Evolutionary conservation across 2,113 vertebrate species (phyloP), one percentile per base, ranked within the genome.

Genomic region (Puffinus mauretanicus): DNA sequence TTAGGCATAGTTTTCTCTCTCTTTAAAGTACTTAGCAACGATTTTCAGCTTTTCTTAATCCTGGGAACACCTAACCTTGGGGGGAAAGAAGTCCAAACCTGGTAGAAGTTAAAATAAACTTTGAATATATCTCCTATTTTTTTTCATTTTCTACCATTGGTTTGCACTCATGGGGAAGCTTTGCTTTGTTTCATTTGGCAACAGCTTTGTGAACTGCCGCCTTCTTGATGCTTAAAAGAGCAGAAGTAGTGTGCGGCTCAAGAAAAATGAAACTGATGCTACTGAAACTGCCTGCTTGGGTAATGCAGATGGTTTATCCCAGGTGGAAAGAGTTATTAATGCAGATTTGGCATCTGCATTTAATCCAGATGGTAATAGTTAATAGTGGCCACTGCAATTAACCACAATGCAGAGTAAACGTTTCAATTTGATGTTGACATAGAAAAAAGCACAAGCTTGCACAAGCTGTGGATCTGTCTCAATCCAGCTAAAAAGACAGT

Each of bases 31-130:
- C 46, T 58, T 46, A 87, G 32, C 55, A 78, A 49, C 0, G 10
- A 82, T 91, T 93, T 88, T 82, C 94, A 89, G 44, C 60, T 96
- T 95, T 88, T 86, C 49, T 70, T 83, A 81, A 91, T 88, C 67
- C 60, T 49, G 46, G 16, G 26, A 93, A 93, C 89, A 91, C 58
- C 86, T 61, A 77, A 83, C 54, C 72, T 52, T 44, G 24, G 10
- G 22, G 60, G 36, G 44, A 55, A 73, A 83, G 38, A 65, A 47
- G 58, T 52, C 58, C 54, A 91, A 93, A 65, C 58, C 36, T 47
- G 6, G 10, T 61, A 57, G 44, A 94, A 86, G 44, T 69, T 55
- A 83, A 96, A 88, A 90, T 54, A 58, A 79, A 58, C 52, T 64
- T 58, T 55, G 62, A 19, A 4, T 80, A 5, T 18, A 20, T 71